Percentiles rank a stretch among this genome's conserved stretches.
These are phyloP conservation scores for Ophiodon elongatus DNA, from an alignment of 2,113 vertebrate genomes.

Conservation along the genomic window DNA sequence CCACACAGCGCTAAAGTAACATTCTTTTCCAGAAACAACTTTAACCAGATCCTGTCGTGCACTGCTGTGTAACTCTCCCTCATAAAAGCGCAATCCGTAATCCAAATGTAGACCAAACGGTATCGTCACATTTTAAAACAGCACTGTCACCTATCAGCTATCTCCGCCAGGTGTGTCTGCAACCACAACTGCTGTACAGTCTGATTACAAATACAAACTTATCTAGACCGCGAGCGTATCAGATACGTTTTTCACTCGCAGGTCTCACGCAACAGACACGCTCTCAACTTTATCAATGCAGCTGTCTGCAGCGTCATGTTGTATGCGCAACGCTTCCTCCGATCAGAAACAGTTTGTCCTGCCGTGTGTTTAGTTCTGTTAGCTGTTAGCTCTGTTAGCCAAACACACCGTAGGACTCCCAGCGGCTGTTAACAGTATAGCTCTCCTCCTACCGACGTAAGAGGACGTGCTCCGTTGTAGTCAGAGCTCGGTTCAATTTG, in stretches of 20 bases:
- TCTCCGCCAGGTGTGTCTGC: background rate
- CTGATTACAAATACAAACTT: background rate
- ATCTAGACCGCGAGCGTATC: background rate
- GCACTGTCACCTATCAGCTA: background rate
- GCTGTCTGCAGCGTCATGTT: background rate
- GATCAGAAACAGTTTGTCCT: background rate
- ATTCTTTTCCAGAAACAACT: constrained; percentile 8
- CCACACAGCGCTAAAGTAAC: constrained; percentile 22
- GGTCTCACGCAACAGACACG: background rate
- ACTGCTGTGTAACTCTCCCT: background rate
- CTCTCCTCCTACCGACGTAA: background rate
- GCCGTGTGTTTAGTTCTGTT: background rate
- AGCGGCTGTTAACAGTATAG: background rate
- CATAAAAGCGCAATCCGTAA: background rate
- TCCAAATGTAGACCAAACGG: background rate
- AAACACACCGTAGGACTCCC: background rate
- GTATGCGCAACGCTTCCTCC: background rate
- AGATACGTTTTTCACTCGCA: background rate
- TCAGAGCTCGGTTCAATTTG: background rate
- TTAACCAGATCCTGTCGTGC: background rate
- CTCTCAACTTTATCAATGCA: background rate
- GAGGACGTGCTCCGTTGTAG: background rate
- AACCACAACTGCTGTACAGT: background rate
- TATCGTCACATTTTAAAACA: background rate
- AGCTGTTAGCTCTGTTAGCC: background rate